phyloP scores from a whole-genome alignment of 23 tunicate genomes.

The Ciona savignyi region DNA sequence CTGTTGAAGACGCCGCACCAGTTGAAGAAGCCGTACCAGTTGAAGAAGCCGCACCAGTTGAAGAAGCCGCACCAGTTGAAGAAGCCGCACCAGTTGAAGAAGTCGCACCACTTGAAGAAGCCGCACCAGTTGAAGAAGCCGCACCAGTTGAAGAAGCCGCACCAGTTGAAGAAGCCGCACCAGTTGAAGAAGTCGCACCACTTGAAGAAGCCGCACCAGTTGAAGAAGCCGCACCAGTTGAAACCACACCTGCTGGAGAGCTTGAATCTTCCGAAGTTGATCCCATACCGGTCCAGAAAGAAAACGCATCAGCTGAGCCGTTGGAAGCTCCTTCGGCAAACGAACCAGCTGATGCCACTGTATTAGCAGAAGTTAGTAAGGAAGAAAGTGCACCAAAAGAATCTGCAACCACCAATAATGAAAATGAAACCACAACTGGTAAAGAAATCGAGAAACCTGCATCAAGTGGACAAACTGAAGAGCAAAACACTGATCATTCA shows the following conservation, averaged over 20 bases:
- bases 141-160: background rate
- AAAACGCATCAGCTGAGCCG: slow-evolving; percentile 3
- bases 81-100: slow-evolving; percentile 11
- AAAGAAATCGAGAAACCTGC: background rate
- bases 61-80: slow-evolving; percentile 10
- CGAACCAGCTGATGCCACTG: slow-evolving; percentile 18
- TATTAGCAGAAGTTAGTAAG: background rate
- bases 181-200: background rate
- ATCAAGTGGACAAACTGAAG: slow-evolving; percentile 6
- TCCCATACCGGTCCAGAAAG: too few relatives aligned
- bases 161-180: background rate
- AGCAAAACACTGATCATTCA: slow-evolving; percentile 2
- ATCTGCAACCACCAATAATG: background rate
- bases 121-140: background rate
- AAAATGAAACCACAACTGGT: background rate
- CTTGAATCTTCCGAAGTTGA: background rate
- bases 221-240: background rate
- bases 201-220: background rate
- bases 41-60: slow-evolving; percentile 2
- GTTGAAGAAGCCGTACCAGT: background rate
- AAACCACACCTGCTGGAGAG: slow-evolving; percentile 4
- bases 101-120: slow-evolving; percentile 3
- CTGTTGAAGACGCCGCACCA: slow-evolving; percentile 4
- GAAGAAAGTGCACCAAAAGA: background rate
- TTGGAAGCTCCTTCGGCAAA: background rate